Percentiles rank a stretch among this genome's conserved stretches.
These are phyloP conservation scores for Erebia ligea DNA, from an alignment of 2,888 invertebrate genomes.

Conservation along the genomic window DNA sequence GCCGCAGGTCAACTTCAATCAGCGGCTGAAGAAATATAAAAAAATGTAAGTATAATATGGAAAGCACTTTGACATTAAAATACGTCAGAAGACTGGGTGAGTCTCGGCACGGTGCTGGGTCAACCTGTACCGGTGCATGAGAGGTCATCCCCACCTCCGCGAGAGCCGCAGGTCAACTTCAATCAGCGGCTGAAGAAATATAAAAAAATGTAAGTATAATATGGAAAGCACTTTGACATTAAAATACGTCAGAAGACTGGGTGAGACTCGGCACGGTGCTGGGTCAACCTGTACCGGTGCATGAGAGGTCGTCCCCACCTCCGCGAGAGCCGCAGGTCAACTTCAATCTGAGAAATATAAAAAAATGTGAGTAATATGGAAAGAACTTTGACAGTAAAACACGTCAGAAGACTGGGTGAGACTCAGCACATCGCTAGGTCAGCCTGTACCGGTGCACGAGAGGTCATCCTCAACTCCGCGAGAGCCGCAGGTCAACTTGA, in stretches of 20 bases:
- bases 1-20: too few relatives aligned
- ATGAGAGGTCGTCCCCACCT: constrained; percentile 56
- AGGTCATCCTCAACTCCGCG: constrained; percentile 54
- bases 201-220: too few relatives aligned
- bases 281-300: constrained; percentile 59
- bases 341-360: constrained; percentile 70
- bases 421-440: constrained; percentile 69
- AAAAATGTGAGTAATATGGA: constrained; percentile 67
- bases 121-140: too few relatives aligned
- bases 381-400: constrained; percentile 70
- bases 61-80: too few relatives aligned
- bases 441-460: constrained; percentile 58
- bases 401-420: constrained; percentile 74
- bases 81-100: too few relatives aligned
- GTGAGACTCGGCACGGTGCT: constrained; percentile 67
- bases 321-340: constrained; percentile 57
- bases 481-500: constrained; percentile 60
- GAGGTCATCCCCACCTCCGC: too few relatives aligned
- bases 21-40: too few relatives aligned
- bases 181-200: too few relatives aligned
- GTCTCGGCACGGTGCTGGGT: too few relatives aligned
- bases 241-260: constrained; percentile 78
- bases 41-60: too few relatives aligned
- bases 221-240: too few relatives aligned
- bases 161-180: too few relatives aligned